Evolutionary conservation across 2,797 vertebrate species (phyloP), one percentile per base, ranked within the genome.

Genomic region (Phataginus tricuspis): DNA sequence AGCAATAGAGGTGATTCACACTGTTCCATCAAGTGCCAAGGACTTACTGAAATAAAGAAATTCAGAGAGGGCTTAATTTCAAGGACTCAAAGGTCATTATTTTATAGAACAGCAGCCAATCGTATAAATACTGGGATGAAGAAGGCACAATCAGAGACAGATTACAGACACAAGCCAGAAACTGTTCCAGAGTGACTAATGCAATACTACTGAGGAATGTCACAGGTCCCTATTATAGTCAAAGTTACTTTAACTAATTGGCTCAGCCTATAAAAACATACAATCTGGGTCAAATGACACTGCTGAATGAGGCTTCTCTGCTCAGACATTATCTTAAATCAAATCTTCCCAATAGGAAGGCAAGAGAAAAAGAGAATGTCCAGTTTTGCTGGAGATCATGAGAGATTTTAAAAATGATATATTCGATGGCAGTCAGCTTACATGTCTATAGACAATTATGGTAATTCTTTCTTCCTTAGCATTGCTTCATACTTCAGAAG

Each of bases 221-320:
- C 75, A 96, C 91, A 93, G 91, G 90, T 92, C 90, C 87, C 51
- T 91, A 86, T 98, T 96, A 93, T 63, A 94, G 83, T 96, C 95
- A 93, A 97, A 98, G 88, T 97, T 97, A 97, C 85, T 97, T 91
- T 95, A 95, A 97, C 53, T 95, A 97, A 98, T 97, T 98, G 95
- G 92, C 74, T 94, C 25, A 90, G 72, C 90, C 96, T 93, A 93
- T 96, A 96, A 95, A 94, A 89, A 93, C 97, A 95, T 97, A 96
- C 57, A 96, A 93, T 82, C 64, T 97, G 87, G 66, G 89, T 95
- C 90, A 96, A 84, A 92, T 93, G 87, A 96, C n/a, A 25, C 18
- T 57, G 82, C 19, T 21, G 71, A 85, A 87, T 61, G 49, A 97
- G 63, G 90, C 85, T 88, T 90, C 96, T 75, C 64, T 89, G 42